These are phyloP conservation scores for Leptinotarsa tumamoca DNA, from an alignment of 2,888 invertebrate genomes.

Conservation along the genomic window DNA sequence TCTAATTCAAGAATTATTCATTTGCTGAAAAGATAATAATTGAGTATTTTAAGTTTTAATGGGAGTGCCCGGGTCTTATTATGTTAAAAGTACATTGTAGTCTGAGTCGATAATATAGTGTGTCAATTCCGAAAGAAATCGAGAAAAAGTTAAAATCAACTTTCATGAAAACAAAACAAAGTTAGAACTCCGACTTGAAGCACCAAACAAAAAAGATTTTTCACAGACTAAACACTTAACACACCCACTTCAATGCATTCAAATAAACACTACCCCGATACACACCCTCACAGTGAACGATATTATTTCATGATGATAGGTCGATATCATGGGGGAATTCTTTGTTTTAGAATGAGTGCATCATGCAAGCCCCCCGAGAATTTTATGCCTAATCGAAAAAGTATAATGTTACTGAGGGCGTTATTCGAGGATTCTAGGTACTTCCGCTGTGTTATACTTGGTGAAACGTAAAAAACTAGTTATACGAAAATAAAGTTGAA, in stretches of 20 bases:
- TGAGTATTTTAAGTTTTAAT: no score
- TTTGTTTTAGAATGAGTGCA: background rate
- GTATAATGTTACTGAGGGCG: conserved; percentile 11
- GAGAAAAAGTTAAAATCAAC: no score
- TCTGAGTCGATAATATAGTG: no score
- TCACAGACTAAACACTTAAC: background rate
- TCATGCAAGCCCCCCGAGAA: conserved; percentile 10
- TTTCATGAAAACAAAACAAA: no score
- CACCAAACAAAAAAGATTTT: background rate
- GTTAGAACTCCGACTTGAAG: background rate
- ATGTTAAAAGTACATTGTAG: no score
- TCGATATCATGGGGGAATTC: background rate
- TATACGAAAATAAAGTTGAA: no score
- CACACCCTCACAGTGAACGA: conserved; percentile 12
- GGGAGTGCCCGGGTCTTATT: no score
- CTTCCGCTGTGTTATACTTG: background rate
- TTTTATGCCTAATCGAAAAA: background rate
- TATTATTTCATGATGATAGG: conserved; percentile 7
- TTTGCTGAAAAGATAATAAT: background rate
- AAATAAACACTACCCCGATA: background rate
- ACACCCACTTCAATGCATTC: conserved; percentile 10
- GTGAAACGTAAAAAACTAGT: background rate
- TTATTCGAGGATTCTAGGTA: background rate
- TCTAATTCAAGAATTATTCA: no score
- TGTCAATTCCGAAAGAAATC: no score